Conservation (phyloP, 2,888 invertebrate genomes). For the Clivina fossor region DNA sequence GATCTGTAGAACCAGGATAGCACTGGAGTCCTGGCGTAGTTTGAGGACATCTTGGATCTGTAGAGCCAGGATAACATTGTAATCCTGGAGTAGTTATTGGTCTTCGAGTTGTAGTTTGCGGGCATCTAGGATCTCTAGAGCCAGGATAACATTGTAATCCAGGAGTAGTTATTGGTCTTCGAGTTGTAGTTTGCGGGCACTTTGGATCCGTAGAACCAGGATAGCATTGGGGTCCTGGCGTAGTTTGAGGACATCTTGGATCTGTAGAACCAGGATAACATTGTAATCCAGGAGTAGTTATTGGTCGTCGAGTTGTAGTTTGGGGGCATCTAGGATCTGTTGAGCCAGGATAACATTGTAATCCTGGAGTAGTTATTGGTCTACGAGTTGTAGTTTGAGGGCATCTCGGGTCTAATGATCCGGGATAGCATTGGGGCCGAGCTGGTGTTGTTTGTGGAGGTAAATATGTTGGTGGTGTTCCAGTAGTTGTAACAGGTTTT, state of each 20-base stretch:
- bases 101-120: constrained; percentile 25
- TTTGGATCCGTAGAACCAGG: constrained; percentile 51
- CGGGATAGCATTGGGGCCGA: constrained; percentile 44
- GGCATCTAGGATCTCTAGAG: constrained; percentile 45
- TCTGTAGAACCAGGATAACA: constrained; percentile 51
- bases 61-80: constrained; percentile 37
- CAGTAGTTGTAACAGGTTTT: constrained; percentile 39
- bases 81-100: constrained; percentile 21
- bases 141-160: constrained; percentile 49
- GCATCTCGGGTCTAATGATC: constrained; percentile 42
- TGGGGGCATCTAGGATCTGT: constrained; percentile 49
- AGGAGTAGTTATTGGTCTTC: constrained; percentile 38
- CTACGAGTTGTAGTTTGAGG: constrained; percentile 38
- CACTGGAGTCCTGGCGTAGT: constrained; percentile 10
- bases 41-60: constrained; percentile 36
- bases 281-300: constrained; percentile 40
- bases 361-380: constrained; percentile 6
- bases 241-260: constrained; percentile 47
- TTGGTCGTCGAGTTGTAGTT: constrained; percentile 37
- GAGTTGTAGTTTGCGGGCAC: constrained; percentile 41
- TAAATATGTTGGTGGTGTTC: constrained; percentile 39
- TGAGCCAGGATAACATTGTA: constrained; percentile 39
- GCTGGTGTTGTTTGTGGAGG: constrained; percentile 38
- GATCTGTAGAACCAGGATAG: constrained; percentile 42
- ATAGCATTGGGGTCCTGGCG: constrained; percentile 43